Evolutionary conservation across 2,797 vertebrate species (phyloP).

Genomic region (Microctenopoma stevenorrisi): DNA sequence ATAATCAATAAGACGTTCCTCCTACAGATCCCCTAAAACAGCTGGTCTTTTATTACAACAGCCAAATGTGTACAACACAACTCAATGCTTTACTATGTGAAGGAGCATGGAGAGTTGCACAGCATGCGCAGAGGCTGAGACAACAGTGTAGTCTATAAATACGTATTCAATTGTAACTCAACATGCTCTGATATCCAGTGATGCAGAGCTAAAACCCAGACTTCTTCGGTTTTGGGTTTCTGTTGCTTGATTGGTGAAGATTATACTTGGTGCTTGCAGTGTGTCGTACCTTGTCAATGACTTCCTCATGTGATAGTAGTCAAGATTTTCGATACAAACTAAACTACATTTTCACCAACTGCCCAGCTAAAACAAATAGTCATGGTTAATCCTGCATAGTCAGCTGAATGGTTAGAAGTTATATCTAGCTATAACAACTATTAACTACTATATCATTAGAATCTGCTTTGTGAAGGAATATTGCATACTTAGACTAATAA

Average conservation of each 20-base stretch:
- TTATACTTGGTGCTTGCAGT: not conserved
- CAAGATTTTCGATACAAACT: not conserved
- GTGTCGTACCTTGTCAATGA: not conserved
- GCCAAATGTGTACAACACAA: conserved; percentile 52
- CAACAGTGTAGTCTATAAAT: conserved; percentile 8
- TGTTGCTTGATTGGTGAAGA: not conserved
- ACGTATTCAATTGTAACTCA: not conserved
- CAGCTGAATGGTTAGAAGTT: not conserved
- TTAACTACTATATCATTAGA: conserved; percentile 1
- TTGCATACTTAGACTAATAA: conserved; percentile 26
- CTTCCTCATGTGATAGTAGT: not conserved
- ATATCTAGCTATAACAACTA: too few relatives aligned
- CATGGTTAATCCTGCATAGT: not conserved
- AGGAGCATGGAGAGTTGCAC: conserved; percentile 9
- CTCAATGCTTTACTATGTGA: conserved; percentile 49
- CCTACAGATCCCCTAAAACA: conserved; percentile 37
- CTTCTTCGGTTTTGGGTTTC: not conserved
- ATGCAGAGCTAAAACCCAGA: not conserved
- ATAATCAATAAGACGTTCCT: conserved; percentile 28
- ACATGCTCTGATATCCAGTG: not conserved
- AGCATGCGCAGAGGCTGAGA: conserved; percentile 23
- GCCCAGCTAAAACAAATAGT: not conserved
- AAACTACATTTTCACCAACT: not conserved
- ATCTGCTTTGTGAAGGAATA: conserved; percentile 3
- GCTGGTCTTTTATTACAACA: conserved; percentile 35